Base-by-base conservation (phyloP, 2,797 vertebrate genomes). In the Lacerta agilis region DNA sequence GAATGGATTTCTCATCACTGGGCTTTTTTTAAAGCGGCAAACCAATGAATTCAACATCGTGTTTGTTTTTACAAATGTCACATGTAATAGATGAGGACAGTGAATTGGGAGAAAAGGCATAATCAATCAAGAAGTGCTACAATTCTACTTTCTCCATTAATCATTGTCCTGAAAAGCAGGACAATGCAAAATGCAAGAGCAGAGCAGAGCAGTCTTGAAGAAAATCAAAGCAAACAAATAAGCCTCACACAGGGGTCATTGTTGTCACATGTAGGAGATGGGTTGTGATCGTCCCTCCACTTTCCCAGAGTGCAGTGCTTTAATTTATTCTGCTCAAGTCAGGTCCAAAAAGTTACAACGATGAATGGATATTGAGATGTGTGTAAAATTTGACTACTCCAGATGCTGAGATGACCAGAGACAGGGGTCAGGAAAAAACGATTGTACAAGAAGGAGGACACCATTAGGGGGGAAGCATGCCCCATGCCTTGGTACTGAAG, bases 41-140 rank as follows among this genome's bases (percentile, higher is more conserved):
- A 87, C 92, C 92, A 92, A 95, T 96, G 95, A 96, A 96, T 94
- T 95, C 94, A 96, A 94, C 94, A 95, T 95, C 87, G 89, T 92
- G 90, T 92, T 95, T 93, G 94, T 90, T 95, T 96, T 95, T 95
- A 94, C 92, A 93, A 95, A 93, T 96, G 95, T 95, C 94, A 92
- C 82, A 85, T 85, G 91, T 96, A 96, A 97, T 95, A 96, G 92
- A 95, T 95, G 96, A 95, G 90, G 81, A 95, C 89, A 94, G 27
- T 91, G 91, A 93, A 93, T 94, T 93, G 64, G 86, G 92, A 95
- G 88, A 95, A 95, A 96, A 92, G 81, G 90, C 91, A 77, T 94
- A 95, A 96, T 97, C 94, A 94, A 93, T 97, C 96, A 95, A 86
- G 79, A 87, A 88, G 79, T 88, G 20, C 87, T 87, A 93, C 79